These are phyloP conservation scores for Bombus impatiens DNA, from an alignment of 1,140 invertebrate genomes.

Conservation along the genomic window DNA sequence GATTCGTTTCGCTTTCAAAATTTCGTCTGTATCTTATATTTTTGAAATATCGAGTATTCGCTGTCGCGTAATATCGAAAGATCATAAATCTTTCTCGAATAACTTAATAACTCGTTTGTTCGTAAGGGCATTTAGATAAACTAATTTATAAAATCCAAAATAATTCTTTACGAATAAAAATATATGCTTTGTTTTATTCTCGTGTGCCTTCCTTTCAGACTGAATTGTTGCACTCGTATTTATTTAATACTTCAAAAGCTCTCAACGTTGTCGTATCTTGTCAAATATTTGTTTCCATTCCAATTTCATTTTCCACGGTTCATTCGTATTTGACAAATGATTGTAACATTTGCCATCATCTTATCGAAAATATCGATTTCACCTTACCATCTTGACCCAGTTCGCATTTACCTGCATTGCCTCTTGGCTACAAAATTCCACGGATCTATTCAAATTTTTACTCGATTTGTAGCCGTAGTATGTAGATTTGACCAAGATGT, in stretches of 20 bases:
- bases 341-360: slow-evolving; percentile 11
- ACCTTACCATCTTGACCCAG: background rate
- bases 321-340: slow-evolving; percentile 18
- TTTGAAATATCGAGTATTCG: too few relatives aligned
- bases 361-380: slow-evolving; percentile 29
- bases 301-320: slow-evolving; percentile 14
- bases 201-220: background rate
- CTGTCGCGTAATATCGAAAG: too few relatives aligned
- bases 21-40: too few relatives aligned
- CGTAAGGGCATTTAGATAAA: background rate
- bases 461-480: background rate
- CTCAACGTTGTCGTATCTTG: background rate
- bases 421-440: background rate
- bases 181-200: background rate
- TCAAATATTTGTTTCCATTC: slow-evolving; percentile 22
- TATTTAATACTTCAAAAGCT: background rate
- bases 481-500: background rate
- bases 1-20: too few relatives aligned
- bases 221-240: background rate
- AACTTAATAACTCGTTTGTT: background rate
- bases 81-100: too few relatives aligned
- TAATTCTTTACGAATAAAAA: background rate
- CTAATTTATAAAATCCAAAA: background rate
- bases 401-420: background rate
- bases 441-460: background rate